Percentiles rank a stretch among this genome's conserved stretches.
Conservation (phyloP, 2,113 vertebrate genomes). For the Alosa alosa region DNA sequence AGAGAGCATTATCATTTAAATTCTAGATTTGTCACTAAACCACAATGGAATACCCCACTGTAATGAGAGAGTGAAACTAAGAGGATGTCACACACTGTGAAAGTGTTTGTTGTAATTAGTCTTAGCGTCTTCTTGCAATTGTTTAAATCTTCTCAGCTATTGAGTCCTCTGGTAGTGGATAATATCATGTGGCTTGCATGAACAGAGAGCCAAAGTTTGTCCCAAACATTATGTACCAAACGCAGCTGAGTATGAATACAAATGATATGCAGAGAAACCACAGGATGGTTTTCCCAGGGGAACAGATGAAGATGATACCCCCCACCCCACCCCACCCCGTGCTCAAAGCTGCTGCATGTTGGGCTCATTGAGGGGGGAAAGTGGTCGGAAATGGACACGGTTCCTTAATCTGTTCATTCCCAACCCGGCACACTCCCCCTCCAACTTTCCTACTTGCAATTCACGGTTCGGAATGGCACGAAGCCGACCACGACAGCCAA, state of each 20-base stretch:
- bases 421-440: neutral
- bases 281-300: neutral
- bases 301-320: neutral
- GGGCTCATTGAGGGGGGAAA: neutral
- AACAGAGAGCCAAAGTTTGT: neutral
- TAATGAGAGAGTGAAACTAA: too few species aligned
- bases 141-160: neutral
- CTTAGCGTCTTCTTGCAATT: neutral
- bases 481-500: neutral
- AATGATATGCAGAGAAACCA: neutral
- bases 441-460: neutral
- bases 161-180: neutral
- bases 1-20: too few species aligned
- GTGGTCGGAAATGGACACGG: neutral
- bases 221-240: constrained; percentile 1
- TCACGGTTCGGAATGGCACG: neutral
- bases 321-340: neutral
- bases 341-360: neutral
- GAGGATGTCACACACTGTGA: neutral
- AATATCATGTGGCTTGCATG: neutral
- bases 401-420: neutral
- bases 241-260: neutral
- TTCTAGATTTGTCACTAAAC: too few species aligned
- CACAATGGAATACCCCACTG: too few species aligned
- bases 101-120: neutral